Evolutionary conservation across 2,888 invertebrate species (phyloP).

Genomic region (Gortyna flavago): DNA sequence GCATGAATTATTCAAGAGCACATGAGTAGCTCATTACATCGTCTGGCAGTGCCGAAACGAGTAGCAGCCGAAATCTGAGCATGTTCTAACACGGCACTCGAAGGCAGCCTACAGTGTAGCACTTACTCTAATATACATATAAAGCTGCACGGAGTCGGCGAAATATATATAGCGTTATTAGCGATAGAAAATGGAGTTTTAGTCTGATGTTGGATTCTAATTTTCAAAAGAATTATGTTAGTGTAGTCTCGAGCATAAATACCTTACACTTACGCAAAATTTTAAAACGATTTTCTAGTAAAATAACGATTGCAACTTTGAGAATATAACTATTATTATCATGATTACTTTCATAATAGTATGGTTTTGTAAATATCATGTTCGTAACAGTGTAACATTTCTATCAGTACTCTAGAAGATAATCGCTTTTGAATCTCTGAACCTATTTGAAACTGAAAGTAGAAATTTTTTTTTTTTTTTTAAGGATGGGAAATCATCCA

Average conservation of each 20-base stretch:
- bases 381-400: neutral
- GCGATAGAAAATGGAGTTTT: neutral
- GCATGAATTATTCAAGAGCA: conserved; percentile 12
- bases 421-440: neutral
- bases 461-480: no score
- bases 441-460: neutral
- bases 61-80: conserved; percentile 21
- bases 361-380: neutral
- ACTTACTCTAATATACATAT: conserved; percentile 23
- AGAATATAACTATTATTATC: neutral
- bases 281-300: neutral
- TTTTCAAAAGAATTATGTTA: neutral
- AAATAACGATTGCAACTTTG: neutral
- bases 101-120: neutral
- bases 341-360: neutral
- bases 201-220: neutral
- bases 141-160: neutral
- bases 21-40: conserved; percentile 21
- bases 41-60: neutral
- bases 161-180: conserved; percentile 14
- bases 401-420: neutral
- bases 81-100: conserved; percentile 15
- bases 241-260: neutral
- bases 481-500: no score
- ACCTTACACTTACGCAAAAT: neutral